Percentiles rank a stretch among this genome's conserved stretches.
phyloP scores from a whole-genome alignment of 2,888 invertebrate species.

The Archips xylosteana region DNA sequence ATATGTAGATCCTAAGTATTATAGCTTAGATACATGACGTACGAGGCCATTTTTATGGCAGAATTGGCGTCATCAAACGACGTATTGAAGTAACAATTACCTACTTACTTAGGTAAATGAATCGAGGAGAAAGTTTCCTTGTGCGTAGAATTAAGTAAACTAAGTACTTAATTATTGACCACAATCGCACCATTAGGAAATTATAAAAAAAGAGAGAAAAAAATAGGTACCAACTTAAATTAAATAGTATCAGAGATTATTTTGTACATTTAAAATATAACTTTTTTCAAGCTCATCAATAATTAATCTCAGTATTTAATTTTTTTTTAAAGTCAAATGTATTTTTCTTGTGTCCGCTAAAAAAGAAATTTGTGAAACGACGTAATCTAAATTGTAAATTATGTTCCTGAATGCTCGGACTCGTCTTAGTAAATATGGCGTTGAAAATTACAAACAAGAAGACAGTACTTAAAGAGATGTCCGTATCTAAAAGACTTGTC shows the following conservation, averaged over 20 bases:
- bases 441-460: conserved; percentile 16
- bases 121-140: no score
- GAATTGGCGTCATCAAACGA: no score
- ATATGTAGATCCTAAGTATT: no score
- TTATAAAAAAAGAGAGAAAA: no score
- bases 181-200: neutral
- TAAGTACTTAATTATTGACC: neutral
- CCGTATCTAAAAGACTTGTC: conserved; percentile 16
- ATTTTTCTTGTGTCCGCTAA: neutral
- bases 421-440: conserved; percentile 7
- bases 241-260: no score
- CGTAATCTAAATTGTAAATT: conserved; percentile 36
- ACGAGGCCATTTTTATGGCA: no score
- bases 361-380: conserved; percentile 13
- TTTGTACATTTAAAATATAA: neutral
- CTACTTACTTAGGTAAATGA: neutral
- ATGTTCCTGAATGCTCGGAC: conserved; percentile 19
- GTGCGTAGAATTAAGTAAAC: no score
- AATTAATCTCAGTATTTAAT: conserved; percentile 16
- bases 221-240: no score
- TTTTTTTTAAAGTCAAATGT: conserved; percentile 3
- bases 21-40: no score
- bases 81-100: no score
- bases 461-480: neutral
- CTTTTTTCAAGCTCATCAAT: conserved; percentile 5